Evolutionary conservation across 37 sponge, comb jelly and placozoan genomes (phyloP), one percentile per base, ranked within the genome.

Genomic region (Mnemiopsis leidyi): DNA sequence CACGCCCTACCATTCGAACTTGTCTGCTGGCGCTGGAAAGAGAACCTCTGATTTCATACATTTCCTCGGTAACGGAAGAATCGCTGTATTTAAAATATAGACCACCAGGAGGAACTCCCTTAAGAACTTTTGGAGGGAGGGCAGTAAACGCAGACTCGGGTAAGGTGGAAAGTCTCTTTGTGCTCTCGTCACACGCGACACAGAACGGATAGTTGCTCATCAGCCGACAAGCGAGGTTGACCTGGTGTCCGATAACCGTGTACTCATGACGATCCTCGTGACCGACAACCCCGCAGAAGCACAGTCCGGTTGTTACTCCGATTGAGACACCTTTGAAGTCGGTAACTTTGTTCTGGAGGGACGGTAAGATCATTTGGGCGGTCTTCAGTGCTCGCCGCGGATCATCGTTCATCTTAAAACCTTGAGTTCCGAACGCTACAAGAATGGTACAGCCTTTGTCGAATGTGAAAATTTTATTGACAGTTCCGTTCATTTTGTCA

Each of bases 391-490:
- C 97, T 71, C 97, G 85, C n/a, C 69, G 32, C 0, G 96, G 38
- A 38, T 95, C 96, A 82, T 97, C 95, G 76, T 98, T 97, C 83
- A 95, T 94, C 61, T 94, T 95, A 38, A 93, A 95, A 82, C 97
- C 95, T 29, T 97, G 98, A 0, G 96, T 94, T 33, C 98, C 98
- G 95, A 98, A 98, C 29, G 96, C 93, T 76, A 95, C 97, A 20
- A 98, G 94, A 61, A 96, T 96, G 0, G 98, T 98, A 38, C 98
- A 98, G 23, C 98, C 98, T 95, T 97, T 97, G 82, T 97, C 98
- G 95, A 97, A 97, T 95, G 95, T 97, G 90, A 97, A 97, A 20
- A 97, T 95, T 82, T 97, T 97, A 94, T 97, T 97, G 35, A 97
- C 76, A 0, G 94, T 76, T 0, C 98, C 98, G 30, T 85, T 85